Evolutionary conservation across 2,888 invertebrate genomes (phyloP).

Genomic region (Apamea monoglypha): DNA sequence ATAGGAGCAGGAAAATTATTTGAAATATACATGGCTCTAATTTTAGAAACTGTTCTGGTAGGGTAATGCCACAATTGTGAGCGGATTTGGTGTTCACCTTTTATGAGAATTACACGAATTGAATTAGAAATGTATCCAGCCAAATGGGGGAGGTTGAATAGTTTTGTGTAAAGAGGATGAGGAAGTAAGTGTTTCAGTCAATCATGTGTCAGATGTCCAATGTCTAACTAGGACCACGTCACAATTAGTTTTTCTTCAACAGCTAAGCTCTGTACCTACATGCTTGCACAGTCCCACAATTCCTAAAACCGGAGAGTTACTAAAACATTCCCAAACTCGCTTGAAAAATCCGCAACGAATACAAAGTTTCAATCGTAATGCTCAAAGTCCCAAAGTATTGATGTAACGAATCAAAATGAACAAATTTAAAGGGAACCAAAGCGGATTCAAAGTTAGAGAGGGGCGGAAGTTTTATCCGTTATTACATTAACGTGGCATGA

Average conservation of each 20-base stretch:
- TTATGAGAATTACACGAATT: slow-evolving; percentile 15
- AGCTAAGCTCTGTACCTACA: not conserved
- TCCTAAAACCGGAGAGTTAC: slow-evolving; percentile 24
- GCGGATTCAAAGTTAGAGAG: slow-evolving; percentile 63
- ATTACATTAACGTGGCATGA: slow-evolving; percentile 80
- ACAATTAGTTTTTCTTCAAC: not conserved
- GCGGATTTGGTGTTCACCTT: slow-evolving; percentile 1
- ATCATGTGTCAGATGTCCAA: not conserved
- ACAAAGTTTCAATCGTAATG: slow-evolving; percentile 54
- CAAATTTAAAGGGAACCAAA: slow-evolving; percentile 67
- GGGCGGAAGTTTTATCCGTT: slow-evolving; percentile 78
- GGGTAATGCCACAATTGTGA: not conserved
- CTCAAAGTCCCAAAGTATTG: slow-evolving; percentile 59
- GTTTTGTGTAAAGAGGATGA: not conserved
- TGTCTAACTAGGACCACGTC: not conserved
- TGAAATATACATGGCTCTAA: slow-evolving; percentile 6
- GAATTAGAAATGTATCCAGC: not conserved
- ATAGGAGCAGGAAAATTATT: slow-evolving; percentile 29
- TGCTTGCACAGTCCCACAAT: not conserved
- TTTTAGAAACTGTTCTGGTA: slow-evolving; percentile 2
- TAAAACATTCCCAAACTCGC: slow-evolving; percentile 32
- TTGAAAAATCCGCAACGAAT: slow-evolving; percentile 50
- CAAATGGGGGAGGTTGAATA: not conserved
- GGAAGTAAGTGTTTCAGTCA: not conserved
- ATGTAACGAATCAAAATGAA: slow-evolving; percentile 67